phyloP scores from a whole-genome alignment of 2,797 vertebrate species.

The Dicrostonyx torquatus region DNA sequence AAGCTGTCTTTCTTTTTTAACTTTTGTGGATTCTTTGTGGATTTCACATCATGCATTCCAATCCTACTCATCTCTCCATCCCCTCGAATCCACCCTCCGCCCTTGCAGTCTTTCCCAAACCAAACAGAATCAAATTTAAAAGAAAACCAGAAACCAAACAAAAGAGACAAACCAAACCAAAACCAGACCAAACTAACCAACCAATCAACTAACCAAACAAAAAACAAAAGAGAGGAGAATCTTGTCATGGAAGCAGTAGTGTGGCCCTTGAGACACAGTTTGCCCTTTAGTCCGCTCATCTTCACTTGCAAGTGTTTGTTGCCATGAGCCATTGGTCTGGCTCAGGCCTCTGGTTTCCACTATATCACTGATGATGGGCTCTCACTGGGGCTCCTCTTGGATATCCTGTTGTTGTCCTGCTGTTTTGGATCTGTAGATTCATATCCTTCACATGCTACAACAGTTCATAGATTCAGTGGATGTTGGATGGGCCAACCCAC shows the following conservation, averaged over 20 bases:
- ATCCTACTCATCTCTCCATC: background rate
- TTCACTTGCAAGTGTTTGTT: background rate
- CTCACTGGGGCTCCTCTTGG: background rate
- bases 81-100: background rate
- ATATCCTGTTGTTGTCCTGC: background rate
- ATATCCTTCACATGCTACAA: background rate
- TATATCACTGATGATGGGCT: background rate
- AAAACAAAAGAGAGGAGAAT: no score
- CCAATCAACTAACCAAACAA: no score
- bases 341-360: background rate
- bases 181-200: no score
- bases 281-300: no score
- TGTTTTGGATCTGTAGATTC: background rate
- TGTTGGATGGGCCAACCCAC: background rate
- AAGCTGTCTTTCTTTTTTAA: background rate
- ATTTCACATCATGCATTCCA: background rate
- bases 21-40: background rate
- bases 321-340: background rate
- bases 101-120: background rate
- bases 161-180: background rate
- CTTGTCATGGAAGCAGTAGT: background rate
- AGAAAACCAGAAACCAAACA: background rate
- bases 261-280: background rate
- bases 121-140: background rate
- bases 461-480: background rate